Evolutionary conservation across 2,888 invertebrate species (phyloP), one percentile per base, ranked within the genome.

Genomic region (Therioaphis trifolii): DNA sequence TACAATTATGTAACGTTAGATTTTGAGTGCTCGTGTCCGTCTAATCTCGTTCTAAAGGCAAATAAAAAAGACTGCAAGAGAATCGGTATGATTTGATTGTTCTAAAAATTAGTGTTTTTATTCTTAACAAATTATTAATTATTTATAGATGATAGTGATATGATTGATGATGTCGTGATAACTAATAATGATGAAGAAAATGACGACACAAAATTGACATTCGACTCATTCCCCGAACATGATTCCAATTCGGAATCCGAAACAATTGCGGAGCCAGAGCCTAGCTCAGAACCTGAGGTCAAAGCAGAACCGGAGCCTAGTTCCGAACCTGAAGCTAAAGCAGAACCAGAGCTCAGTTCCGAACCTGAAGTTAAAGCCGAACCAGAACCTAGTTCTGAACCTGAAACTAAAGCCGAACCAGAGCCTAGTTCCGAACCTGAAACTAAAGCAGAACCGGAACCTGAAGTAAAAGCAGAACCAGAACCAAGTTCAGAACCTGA

Each of bases 21-120:
- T 74, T 94, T 94, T 87, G 89, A 88, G 46, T 95, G 95, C 87
- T 90, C 89, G 4, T 95, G 94, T 88, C 92, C 92, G 14, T 88
- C 89, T 58, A 91, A 91, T 46, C 87, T 92, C 89, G 86, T 89
- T 76, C 87, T 94, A 88, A 89, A 89, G 87, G 86, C 85, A 18
- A 89, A 89, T 86, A 89, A 88, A 21, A 91, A 90, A 87, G 89
- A 87, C 43, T 92, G 92, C 85, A 86, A 88, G 58, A 86, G 87
- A 40, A 86, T 77, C 12, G 24, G 85, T 85, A 84, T 88, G 52
- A 87, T 18, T 66, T 5, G 15, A 35, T 43, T 46, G 14, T 14
- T 71, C 40, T 24, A 75, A 46, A n/a, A 43, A 18, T 18, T 40
- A 55, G 15, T 40, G 18, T 1, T 12, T 24, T 58, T 24, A 3